Percentiles rank a stretch among this genome's conserved stretches.
Conservation (phyloP, 2,797 vertebrate genomes). For the Neomorphus geoffroyi region DNA sequence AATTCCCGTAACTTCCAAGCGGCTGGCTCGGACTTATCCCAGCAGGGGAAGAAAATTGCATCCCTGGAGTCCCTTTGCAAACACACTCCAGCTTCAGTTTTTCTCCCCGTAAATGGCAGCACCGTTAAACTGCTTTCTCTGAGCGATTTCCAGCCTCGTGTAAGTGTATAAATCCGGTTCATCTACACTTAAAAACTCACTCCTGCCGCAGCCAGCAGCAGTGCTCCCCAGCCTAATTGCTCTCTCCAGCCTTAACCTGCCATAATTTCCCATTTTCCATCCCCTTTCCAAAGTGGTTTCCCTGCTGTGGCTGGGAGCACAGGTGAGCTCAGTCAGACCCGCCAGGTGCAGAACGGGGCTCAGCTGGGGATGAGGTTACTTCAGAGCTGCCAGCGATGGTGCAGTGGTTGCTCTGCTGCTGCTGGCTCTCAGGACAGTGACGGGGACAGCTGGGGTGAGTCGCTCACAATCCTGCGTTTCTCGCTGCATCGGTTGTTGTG, state of each 20-base stretch:
- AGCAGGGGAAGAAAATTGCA: not conserved
- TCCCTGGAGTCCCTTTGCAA: not conserved
- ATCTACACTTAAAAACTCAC: not conserved
- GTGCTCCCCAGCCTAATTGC: not conserved
- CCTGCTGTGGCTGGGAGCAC: not conserved
- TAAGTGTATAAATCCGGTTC: not conserved
- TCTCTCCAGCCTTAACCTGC: not conserved
- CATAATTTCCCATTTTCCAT: slow-evolving; percentile 34
- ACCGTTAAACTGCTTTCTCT: not conserved
- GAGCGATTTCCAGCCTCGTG: not conserved
- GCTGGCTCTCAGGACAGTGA: not conserved
- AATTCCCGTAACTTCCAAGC: not conserved
- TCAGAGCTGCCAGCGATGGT: not conserved
- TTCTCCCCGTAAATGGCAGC: not conserved
- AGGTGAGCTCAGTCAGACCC: not conserved
- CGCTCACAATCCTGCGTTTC: accelerated
- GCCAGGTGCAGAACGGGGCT: too few species aligned
- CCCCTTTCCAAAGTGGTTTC: not conserved
- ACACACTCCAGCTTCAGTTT: not conserved
- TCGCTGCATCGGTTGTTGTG: accelerated
- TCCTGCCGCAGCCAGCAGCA: not conserved
- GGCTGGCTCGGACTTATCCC: not conserved
- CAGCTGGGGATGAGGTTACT: accelerated
- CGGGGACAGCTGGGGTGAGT: not conserved
- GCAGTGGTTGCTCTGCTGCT: too few species aligned